phyloP scores from a whole-genome alignment of 2,888 invertebrate species.

The Vesta saturnalis region DNA sequence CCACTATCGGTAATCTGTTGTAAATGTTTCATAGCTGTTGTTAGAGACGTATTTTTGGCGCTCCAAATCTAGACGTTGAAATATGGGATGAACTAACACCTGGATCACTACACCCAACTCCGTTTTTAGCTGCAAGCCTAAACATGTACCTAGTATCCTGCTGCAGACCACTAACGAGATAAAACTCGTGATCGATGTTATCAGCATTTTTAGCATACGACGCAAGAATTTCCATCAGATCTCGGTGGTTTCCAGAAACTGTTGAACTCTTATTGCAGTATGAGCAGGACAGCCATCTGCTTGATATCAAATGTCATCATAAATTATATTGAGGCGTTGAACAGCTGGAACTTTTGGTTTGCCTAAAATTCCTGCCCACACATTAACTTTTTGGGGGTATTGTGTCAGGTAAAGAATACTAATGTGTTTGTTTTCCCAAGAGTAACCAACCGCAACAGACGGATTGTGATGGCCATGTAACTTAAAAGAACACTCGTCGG shows the following conservation, averaged over 20 bases:
- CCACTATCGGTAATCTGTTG: slow-evolving; percentile 89
- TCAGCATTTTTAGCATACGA: slow-evolving; percentile 87
- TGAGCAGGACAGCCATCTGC: too few relatives aligned
- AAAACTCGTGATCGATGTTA: slow-evolving; percentile 95
- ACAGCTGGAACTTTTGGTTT: too few relatives aligned
- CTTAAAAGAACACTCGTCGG: too few relatives aligned
- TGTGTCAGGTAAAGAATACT: too few relatives aligned
- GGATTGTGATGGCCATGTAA: too few relatives aligned
- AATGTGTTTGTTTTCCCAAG: too few relatives aligned
- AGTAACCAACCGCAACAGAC: too few relatives aligned
- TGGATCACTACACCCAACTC: slow-evolving; percentile 93
- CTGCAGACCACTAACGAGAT: slow-evolving; percentile 79
- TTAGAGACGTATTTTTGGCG: slow-evolving; percentile 80
- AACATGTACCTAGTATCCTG: slow-evolving; percentile 88
- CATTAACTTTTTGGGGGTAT: too few relatives aligned
- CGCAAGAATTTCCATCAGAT: slow-evolving; percentile 89
- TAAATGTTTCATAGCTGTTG: slow-evolving; percentile 83
- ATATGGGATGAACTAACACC: slow-evolving; percentile 83
- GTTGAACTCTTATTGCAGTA: too few relatives aligned
- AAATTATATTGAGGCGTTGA: too few relatives aligned
- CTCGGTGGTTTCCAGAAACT: slow-evolving; percentile 98
- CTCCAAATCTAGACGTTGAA: slow-evolving; percentile 73
- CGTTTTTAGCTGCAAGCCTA: slow-evolving; percentile 87
- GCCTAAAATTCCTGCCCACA: too few relatives aligned
- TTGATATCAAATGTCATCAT: too few relatives aligned